Base-by-base conservation (phyloP, 2,113 vertebrate genomes). In the Oreochromis spilurus region DNA sequence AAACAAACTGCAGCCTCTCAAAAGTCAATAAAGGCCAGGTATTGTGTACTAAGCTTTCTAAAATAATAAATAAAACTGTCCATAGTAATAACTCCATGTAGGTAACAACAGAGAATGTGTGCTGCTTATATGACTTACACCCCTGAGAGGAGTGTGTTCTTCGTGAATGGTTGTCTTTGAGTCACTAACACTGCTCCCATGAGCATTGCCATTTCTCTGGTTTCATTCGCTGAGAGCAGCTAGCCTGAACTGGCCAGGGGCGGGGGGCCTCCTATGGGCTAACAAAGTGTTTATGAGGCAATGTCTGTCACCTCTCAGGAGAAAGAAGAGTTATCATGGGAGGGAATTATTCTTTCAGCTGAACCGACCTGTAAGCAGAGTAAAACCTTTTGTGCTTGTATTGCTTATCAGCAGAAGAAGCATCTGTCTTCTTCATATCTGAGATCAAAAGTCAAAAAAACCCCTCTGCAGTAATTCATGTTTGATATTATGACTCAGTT, bases 161-260 rank as follows among this genome's bases (percentile, higher is more conserved):
- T 84, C 55, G 4, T 94, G 90, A 94, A 91, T 92, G 84, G 90
- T 26, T 86, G 84, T 91, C 91, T 95, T 93, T 93, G 83, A 92
- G 65, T 86, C 62, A 53, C 84, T 78, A 65, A 75, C 84, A 87
- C 83, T 62, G 82, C 87, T 94, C 93, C 92, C 85, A 65, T 84
- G 85, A 86, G 93, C 83, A 36, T 88, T 93, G 87, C 93, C 93
- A 92, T 95, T 93, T 94, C 93, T 94, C 93, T 82, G 75, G 91
- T 95, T 95, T 93, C 94, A 88, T 87, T 89, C 4, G 5, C 88
- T 85, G 81, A 89, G 82, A 92, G 89, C 78, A 43, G 84, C 83
- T 83, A 62, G 87, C 13, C 54, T 58, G 83, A 83, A 82, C 84
- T 90, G 91, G 80, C 90, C 4, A 13, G 70, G 70, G 84, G 86